Evolutionary conservation across 2,888 invertebrate species (phyloP), one percentile per base, ranked within the genome.

Genomic region (Theretra japonica): DNA sequence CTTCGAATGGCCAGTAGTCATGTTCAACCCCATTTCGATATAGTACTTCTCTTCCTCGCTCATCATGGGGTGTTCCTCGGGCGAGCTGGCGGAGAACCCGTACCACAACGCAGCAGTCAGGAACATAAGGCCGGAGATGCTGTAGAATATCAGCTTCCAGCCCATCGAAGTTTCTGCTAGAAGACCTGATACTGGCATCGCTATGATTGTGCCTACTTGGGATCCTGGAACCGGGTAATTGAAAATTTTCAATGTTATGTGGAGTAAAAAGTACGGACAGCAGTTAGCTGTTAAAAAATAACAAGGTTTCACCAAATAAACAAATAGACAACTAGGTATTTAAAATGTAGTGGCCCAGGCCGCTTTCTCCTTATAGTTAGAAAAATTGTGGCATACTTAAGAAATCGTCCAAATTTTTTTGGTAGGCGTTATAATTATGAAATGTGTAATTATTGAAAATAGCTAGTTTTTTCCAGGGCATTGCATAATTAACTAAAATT

Each of bases 121-220:
- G n/a, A 96, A 87, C 72, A 96, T 94, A 0, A 95, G 80, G 0
- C 86, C 91, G 0, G 96, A 96, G 58, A 96, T 95, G 0, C 94
- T 82, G 81, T 97, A 97, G 84, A 97, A 97, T 28, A 96, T 95
- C 73, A 96, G 94, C 56, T 96, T 96, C 97, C 97, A 97, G 1
- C 97, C 97, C 57, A 94, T 81, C 0, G 76, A 81, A 0, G 93
- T 92, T 1, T 90, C 95, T 0, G 96, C 95, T 4, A 97, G 87
- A 0, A 94, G 70, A 0, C 97, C 97, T 1, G 96, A 96, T 57
- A 96, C 86, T 0, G 96, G 96, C 91, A 97, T 92, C 0, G 96
- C 95, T 25, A 97, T 86, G 0, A 97, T 96, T 0, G 96, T 96
- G 0, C 97, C 97, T 7, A 97, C 89, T 84, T 96, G 96, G 3